Evolutionary conservation across 2,888 invertebrate species (phyloP).

Genomic region (Lydus trimaculatus): DNA sequence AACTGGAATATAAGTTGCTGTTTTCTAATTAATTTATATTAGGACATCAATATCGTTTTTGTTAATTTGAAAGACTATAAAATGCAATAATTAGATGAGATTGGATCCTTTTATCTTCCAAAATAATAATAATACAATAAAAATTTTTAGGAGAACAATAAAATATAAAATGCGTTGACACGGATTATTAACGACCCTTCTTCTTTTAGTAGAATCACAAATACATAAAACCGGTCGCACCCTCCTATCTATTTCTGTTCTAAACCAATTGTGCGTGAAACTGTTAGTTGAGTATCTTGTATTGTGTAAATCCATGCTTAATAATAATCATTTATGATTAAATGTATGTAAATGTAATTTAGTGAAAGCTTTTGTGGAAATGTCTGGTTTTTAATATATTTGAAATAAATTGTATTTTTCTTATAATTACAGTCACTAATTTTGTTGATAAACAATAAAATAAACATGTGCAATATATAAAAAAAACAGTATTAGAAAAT

Average conservation of each 20-base stretch:
- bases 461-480: too few species aligned
- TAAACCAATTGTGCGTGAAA: slow-evolving; percentile 9
- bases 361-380: background rate
- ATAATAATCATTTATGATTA: background rate
- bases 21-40: background rate
- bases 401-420: too few species aligned
- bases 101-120: background rate
- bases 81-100: background rate
- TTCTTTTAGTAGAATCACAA: background rate
- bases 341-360: background rate
- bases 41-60: background rate
- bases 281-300: slow-evolving; percentile 8
- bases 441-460: too few species aligned
- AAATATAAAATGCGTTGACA: slow-evolving; percentile 9
- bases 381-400: too few species aligned
- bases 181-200: slow-evolving; percentile 9
- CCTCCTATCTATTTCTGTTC: slow-evolving; percentile 9
- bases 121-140: background rate
- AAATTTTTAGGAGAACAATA: slow-evolving; percentile 3
- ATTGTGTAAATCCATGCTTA: background rate
- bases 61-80: background rate
- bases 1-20: background rate
- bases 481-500: background rate
- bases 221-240: slow-evolving; percentile 9
- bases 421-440: too few species aligned